phyloP scores from a whole-genome alignment of 2,797 vertebrate species.

The Micrastur ruficollis region DNA sequence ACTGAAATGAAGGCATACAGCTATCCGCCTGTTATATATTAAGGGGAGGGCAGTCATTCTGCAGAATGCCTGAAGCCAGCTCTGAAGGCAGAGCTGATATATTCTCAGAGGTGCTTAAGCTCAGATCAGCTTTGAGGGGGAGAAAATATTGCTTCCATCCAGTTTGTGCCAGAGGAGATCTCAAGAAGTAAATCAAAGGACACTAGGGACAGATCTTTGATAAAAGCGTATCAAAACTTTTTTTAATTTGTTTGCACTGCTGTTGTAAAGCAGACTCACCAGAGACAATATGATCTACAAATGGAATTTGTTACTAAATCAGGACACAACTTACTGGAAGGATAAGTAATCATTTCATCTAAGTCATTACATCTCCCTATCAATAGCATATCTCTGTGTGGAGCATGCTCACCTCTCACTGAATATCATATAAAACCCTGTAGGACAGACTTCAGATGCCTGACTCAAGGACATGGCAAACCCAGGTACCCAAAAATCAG shows the following conservation, averaged over 20 bases:
- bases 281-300: constrained; percentile 1
- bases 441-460: not conserved
- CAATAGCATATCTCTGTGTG: not conserved
- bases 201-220: constrained; percentile 5
- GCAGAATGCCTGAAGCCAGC: constrained; percentile 33
- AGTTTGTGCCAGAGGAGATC: not conserved
- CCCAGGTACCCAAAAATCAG: not conserved
- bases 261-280: constrained; percentile 36
- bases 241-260: constrained; percentile 29
- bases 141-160: constrained; percentile 33
- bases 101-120: constrained; percentile 30
- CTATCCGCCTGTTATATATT: not conserved
- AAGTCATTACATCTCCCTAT: not conserved
- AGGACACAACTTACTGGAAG: constrained; percentile 17
- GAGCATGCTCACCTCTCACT: not conserved
- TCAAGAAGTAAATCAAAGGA: constrained; percentile 29
- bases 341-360: constrained; percentile 8
- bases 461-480: not conserved
- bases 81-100: constrained; percentile 36
- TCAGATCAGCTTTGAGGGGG: not conserved
- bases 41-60: constrained; percentile 5
- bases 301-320: constrained; percentile 35
- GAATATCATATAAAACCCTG: not conserved
- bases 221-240: constrained; percentile 16
- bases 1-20: not conserved